These are phyloP conservation scores for Hystrix cristata DNA, from an alignment of 2,113 vertebrate species.

Conservation along the genomic window DNA sequence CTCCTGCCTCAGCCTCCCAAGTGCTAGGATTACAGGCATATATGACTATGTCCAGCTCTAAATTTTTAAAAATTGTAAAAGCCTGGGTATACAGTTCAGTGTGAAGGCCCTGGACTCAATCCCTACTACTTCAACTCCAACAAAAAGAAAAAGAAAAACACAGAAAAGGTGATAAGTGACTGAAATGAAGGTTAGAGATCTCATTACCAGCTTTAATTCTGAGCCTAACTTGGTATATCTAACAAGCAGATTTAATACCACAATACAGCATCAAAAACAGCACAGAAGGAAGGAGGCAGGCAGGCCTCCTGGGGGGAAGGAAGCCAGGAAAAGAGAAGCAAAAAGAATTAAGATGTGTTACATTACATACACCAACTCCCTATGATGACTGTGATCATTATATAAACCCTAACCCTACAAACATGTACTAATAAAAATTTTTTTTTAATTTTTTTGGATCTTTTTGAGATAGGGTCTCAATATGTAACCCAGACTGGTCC, in stretches of 20 bases:
- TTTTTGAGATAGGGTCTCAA: no score
- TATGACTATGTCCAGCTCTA: background rate
- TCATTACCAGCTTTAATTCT: background rate
- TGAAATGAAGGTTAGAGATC: background rate
- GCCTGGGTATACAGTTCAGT: background rate
- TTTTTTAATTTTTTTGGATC: no score
- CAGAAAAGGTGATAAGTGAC: background rate
- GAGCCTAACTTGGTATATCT: background rate
- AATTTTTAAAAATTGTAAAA: background rate
- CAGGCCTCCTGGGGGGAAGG: background rate
- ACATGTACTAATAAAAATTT: background rate
- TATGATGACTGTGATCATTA: background rate
- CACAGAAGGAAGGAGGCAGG: background rate
- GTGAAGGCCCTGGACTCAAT: background rate
- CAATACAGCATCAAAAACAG: background rate
- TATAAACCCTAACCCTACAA: background rate
- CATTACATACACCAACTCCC: background rate
- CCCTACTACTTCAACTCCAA: background rate
- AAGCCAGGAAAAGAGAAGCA: background rate
- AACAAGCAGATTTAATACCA: background rate
- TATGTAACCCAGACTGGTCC: no score
- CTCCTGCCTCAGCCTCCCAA: background rate
- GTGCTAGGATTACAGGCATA: background rate
- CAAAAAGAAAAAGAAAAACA: background rate
- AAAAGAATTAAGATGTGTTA: background rate